A percentile compares a stretch with the other conserved stretches of the same genome.
phyloP scores from a whole-genome alignment of 2,888 invertebrate species.

The Limenitis arthemis region DNA sequence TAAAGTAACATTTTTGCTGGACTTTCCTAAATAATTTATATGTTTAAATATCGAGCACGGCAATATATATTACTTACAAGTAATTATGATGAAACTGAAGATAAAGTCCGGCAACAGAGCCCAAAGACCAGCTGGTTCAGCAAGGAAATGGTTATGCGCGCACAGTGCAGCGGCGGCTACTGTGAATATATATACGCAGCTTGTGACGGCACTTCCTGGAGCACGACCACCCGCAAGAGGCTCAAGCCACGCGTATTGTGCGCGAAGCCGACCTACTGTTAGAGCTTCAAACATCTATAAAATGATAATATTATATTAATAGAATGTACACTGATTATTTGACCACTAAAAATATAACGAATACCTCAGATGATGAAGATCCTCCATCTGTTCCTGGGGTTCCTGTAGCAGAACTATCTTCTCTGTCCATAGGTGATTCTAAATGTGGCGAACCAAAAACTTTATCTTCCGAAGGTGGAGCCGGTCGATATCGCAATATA shows the following conservation, averaged over 20 bases:
- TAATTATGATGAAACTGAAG: slow-evolving; percentile 74
- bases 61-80: slow-evolving; percentile 64
- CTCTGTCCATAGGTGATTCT: slow-evolving; percentile 70
- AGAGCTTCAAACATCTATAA: slow-evolving; percentile 71
- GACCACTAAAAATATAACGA: neutral
- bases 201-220: slow-evolving; percentile 82
- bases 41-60: neutral
- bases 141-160: slow-evolving; percentile 75
- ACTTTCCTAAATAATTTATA: no score
- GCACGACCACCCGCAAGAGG: slow-evolving; percentile 81
- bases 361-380: slow-evolving; percentile 71
- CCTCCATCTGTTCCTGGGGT: slow-evolving; percentile 74
- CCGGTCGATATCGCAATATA: slow-evolving; percentile 84
- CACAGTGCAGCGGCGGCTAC: slow-evolving; percentile 79
- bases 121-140: slow-evolving; percentile 75
- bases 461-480: slow-evolving; percentile 62
- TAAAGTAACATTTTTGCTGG: no score
- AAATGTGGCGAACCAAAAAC: slow-evolving; percentile 60
- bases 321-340: neutral
- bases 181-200: slow-evolving; percentile 80
- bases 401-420: slow-evolving; percentile 74
- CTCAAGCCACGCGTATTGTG: slow-evolving; percentile 81
- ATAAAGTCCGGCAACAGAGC: slow-evolving; percentile 75
- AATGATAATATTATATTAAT: neutral
- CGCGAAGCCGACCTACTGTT: slow-evolving; percentile 82